These are phyloP conservation scores for Stegana nigrithorax DNA, from an alignment of 2,888 invertebrate species.

Conservation along the genomic window DNA sequence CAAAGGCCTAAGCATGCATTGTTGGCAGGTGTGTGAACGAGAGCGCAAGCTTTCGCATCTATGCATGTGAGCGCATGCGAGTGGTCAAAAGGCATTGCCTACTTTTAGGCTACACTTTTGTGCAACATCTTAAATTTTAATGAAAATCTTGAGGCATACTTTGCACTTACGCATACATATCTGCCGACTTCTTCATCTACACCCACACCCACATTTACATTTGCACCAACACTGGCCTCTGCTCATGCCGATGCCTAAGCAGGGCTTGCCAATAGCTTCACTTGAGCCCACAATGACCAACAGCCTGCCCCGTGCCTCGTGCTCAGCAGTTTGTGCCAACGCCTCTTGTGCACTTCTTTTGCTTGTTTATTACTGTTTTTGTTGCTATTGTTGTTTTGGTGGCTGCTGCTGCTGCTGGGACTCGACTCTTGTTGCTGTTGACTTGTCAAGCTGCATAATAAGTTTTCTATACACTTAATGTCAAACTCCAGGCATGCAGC, in stretches of 20 bases:
- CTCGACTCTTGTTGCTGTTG: conserved; percentile 40
- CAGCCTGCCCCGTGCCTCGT: not conserved
- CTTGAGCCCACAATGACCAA: too few relatives aligned
- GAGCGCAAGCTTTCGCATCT: too few relatives aligned
- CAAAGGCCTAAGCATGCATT: too few relatives aligned
- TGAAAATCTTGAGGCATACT: conserved; percentile 46
- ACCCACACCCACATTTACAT: not conserved
- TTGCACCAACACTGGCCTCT: too few relatives aligned
- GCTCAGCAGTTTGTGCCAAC: not conserved
- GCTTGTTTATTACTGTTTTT: not conserved
- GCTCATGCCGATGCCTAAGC: too few relatives aligned
- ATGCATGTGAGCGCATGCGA: too few relatives aligned
- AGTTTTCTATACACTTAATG: conserved; percentile 58
- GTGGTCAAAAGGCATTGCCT: too few relatives aligned
- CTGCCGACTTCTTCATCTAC: too few relatives aligned
- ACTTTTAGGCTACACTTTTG: not conserved
- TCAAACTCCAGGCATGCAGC: conserved; percentile 34
- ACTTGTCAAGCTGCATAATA: conserved; percentile 57
- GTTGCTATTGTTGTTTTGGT: not conserved
- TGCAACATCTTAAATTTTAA: conserved; percentile 58
- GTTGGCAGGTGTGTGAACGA: too few relatives aligned
- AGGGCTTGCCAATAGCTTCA: too few relatives aligned
- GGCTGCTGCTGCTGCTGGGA: not conserved
- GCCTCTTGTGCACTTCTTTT: too few relatives aligned
- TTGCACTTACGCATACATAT: not conserved